Base-by-base conservation (phyloP, 1,140 invertebrate genomes). In the Homarus americanus region DNA sequence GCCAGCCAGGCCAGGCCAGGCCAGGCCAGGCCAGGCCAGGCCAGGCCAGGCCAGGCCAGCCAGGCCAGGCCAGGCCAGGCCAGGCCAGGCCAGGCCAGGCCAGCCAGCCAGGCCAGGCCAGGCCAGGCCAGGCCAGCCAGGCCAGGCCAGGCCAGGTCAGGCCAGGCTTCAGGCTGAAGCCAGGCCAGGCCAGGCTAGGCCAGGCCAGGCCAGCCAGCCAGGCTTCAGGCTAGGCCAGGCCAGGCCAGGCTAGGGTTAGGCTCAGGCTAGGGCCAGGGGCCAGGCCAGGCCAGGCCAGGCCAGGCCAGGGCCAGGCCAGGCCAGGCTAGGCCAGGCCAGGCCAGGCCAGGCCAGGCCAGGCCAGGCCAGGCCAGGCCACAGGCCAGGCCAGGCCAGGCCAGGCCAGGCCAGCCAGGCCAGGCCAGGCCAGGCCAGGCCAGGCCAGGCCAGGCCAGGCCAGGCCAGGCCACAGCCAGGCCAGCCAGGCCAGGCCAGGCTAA, bases 211-310 rank as follows among this genome's bases (percentile, higher is more conserved):
- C 72, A 34, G n/a, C 72, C 24, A 34, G 72, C n/a, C 72, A 75
- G 72, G 72, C 91, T 4, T 12, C 53, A 91, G 82, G 93, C 87
- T 91, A 93, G 91, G 91, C 83, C 87, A 93, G 82, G 93, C 87
- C 91, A 93, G 91, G 93, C 84, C 87, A 93, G 78, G 78, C 78
- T 20, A 80, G 78, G 78, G 36, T 20, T 20, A 15, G 63, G 80
- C 28, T 49, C 58, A 41, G 80, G 80, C 76, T 38, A 79, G 41
- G 76, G 32, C 76, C n/a, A n/a, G n/a, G n/a, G n/a, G n/a, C n/a
- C n/a, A 79, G 76, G 76, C 76, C 76, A 79, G 76, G 76, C 76
- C 76, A n/a, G 41, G 76, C 41, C 24, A 53, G 44, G 44, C 41
- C 79, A 82, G 82, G 82, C 82, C 53, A 83, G 53, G n/a, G n/a